Conservation (phyloP, 2,888 invertebrate genomes). For the Rhamphomyia laevipes region DNA sequence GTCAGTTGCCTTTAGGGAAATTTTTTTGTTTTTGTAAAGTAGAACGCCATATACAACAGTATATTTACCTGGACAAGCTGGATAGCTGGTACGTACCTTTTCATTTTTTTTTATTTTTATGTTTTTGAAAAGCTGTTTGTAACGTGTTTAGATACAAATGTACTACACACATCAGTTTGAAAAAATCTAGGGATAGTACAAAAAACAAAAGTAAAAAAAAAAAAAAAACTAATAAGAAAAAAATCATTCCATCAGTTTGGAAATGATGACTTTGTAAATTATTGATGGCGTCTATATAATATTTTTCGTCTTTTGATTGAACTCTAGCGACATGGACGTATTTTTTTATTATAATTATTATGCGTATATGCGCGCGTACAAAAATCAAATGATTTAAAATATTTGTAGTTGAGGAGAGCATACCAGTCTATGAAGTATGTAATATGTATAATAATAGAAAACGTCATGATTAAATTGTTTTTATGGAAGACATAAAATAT, state of each 20-base stretch:
- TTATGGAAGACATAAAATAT: conserved; percentile 8
- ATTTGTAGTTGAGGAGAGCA: too few species aligned
- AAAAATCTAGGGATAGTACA: too few species aligned
- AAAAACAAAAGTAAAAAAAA: too few species aligned
- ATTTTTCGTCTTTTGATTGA: conserved; percentile 13
- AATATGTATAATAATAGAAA: conserved; percentile 11
- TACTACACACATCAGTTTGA: too few species aligned
- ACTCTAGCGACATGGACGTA: conserved; percentile 16
- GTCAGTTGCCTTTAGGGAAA: too few species aligned
- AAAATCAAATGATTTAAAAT: conserved; percentile 4
- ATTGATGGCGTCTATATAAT: conserved; percentile 19
- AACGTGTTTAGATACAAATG: background rate
- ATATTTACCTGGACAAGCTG: background rate
- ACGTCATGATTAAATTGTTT: too few species aligned
- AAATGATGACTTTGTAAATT: conserved; percentile 18
- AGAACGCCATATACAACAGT: background rate
- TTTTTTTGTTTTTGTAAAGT: too few species aligned
- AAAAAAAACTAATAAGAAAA: too few species aligned
- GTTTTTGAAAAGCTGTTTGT: background rate
- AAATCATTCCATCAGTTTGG: conserved; percentile 8
- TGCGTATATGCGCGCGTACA: conserved; percentile 9
- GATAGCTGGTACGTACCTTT: too few species aligned
- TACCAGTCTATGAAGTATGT: too few species aligned
- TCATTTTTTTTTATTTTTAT: background rate
- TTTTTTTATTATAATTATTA: conserved; percentile 16